Percentiles rank a stretch among this genome's conserved stretches.
Evolutionary conservation across 2,888 invertebrate genomes (phyloP).

Genomic region (Toxonevra muliebris): DNA sequence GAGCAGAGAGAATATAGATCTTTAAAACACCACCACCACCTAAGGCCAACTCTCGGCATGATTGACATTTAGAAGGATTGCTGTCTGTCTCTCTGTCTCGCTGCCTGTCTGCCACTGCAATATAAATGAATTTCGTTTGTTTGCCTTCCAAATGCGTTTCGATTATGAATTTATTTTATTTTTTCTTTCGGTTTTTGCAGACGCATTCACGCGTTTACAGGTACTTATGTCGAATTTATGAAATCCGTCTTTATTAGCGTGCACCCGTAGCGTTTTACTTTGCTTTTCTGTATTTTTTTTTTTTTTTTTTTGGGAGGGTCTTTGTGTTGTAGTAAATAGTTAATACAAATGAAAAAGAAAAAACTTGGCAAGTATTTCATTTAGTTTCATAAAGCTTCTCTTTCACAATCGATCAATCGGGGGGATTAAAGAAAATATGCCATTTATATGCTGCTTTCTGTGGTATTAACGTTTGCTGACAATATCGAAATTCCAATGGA

Average conservation of each 20-base stretch:
- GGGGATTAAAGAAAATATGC: constrained; percentile 47
- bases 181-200: background rate
- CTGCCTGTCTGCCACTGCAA: background rate
- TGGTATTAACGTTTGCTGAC: background rate
- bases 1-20: background rate
- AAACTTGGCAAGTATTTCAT: background rate
- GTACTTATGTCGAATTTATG: constrained; percentile 28
- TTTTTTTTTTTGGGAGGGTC: background rate
- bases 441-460: constrained; percentile 48
- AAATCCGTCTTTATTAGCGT: constrained; percentile 33
- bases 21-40: constrained; percentile 7
- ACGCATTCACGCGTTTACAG: constrained; percentile 22
- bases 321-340: background rate
- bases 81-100: constrained; percentile 9
- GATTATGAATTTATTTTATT: too few relatives aligned
- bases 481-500: background rate
- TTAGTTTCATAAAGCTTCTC: constrained; percentile 46
- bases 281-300: background rate
- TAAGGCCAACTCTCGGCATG: constrained; percentile 40
- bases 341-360: constrained; percentile 22
- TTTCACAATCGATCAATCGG: constrained; percentile 51
- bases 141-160: too few relatives aligned
- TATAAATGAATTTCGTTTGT: too few relatives aligned
- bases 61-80: constrained; percentile 54
- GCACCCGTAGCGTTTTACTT: constrained; percentile 20